Evolutionary conservation across 2,113 vertebrate species (phyloP), one percentile per base, ranked within the genome.

Genomic region (Melanostigma gelatinosum): DNA sequence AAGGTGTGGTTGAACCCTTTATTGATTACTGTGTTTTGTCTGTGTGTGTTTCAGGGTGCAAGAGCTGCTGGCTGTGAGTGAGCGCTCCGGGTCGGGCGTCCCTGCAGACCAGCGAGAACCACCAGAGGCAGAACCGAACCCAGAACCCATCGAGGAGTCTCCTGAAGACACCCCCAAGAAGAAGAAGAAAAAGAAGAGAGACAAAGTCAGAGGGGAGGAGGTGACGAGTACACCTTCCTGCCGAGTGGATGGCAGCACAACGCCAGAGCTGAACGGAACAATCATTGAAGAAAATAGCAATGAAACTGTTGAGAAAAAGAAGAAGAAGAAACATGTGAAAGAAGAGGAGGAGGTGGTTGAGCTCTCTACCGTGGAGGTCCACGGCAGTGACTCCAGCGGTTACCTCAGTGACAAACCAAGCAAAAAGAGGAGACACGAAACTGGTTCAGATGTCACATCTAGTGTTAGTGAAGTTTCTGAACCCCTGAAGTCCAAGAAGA

Each of bases 351-450:
- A 78, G 22, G 83, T 87, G 32, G 65, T 79, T 0, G 76, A 40
- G 32, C 13, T 89, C 65, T 65, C 93, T 68, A 88, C 89, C 4
- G 57, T 81, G 32, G 87, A 94, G 27, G 78, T 94, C 48, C 94
- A 92, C 2, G 75, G 72, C 46, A 97, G 95, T 78, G 96, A 97
- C 93, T 96, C 96, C 38, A 96, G 96, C 24, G 95, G 96, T 79
- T 96, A 96, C 83, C 82, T 94, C 1, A 96, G 95, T 74, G 95
- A 94, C 57, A 97, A 95, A 79, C 92, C 94, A 48, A 93, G 82
- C 79, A 97, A 93, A 84, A 97, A 96, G 92, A 96, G 96, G 88
- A 96, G 95, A 80, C 95, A 85, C 50, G 92, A 93, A 57, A 86
- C 85, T 38, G 83, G 32, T 0, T 75, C 82, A 12, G 93, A 91